Conservation (phyloP, 37 sponge, comb jelly and placozoan species). For the Ephydatia muelleri region DNA sequence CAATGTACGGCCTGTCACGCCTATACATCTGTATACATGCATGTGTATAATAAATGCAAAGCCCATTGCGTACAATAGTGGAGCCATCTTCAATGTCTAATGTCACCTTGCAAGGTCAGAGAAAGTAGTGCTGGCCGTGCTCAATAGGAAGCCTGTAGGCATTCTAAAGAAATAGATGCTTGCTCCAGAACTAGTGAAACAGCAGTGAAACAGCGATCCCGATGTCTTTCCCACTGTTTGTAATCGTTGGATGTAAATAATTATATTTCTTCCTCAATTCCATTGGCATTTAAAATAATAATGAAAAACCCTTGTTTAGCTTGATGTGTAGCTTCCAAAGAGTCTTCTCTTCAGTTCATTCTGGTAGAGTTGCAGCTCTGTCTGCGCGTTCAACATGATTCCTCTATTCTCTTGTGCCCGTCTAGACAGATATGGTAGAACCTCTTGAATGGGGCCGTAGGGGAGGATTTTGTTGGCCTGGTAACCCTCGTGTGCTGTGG, state of each 20-base stretch:
- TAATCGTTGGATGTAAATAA: no score
- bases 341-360: constrained; percentile 66
- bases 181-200: no score
- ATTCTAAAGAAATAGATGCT: no score
- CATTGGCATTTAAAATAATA: background rate
- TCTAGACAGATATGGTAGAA: constrained; percentile 79
- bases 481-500: constrained; percentile 72
- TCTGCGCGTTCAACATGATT: constrained; percentile 50
- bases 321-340: background rate
- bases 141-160: no score
- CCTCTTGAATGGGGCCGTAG: constrained; percentile 81
- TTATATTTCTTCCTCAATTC: no score
- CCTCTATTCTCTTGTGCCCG: constrained; percentile 87
- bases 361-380: constrained; percentile 60
- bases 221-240: no score
- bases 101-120: no score
- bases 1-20: no score
- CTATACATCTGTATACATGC: constrained; percentile 28
- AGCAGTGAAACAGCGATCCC: no score
- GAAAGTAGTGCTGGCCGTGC: no score
- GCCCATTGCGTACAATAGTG: no score
- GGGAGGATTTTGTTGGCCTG: constrained; percentile 68
- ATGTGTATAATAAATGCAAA: constrained; percentile 51
- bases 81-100: no score
- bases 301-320: background rate